Base-by-base conservation (phyloP, 2,797 vertebrate species). In the Cynopterus sphinx region DNA sequence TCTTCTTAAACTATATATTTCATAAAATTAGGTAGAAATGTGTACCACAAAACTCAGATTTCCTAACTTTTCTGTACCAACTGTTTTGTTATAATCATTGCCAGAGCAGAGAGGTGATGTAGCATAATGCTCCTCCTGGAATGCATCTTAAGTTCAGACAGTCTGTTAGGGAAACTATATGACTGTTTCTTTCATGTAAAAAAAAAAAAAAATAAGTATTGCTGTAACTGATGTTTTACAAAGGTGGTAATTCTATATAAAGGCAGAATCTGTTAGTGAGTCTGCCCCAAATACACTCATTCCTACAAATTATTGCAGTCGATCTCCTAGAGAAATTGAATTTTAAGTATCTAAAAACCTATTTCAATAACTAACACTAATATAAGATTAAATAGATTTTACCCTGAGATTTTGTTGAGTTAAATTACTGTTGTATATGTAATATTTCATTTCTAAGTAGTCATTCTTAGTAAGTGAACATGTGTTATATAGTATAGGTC, bases 321-420 rank as follows among this genome's bases (percentile, higher is more conserved):
- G 39, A 82, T 73, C 5, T 75, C 73, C 49, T 93, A 93, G 67
- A 33, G 26, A 61, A 73, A 84, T 77, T 68, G 39, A 78, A 67
- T 93, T 95, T 89, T 81, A 85, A 93, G 78, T 41, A 55, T 57
- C 93, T 73, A 26, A 94, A 67, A 17, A 82, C 31, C 41, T 46
- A 24, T 65, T 92, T 77, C n/a, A 90, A 87, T 59, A 84, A 49
- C 8, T 3, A n/a, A 19, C 11, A 77, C 2, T 24, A 63, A 57
- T 77, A 51, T 65, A 91, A 88, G 7, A 73, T 63, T 61, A 84
- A 61, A 95, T 22, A 71, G 39, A 88, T 87, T 90, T 95, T 96
- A 93, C 31, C 33, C 15, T 55, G 84, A 81, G 46, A 61, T 79
- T 94, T 87, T 36, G 74, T 82, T 93, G 65, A 79, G 67, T 67